Evolutionary conservation across 1,140 invertebrate genomes (phyloP).

Genomic region (Kradibia gibbosae): DNA sequence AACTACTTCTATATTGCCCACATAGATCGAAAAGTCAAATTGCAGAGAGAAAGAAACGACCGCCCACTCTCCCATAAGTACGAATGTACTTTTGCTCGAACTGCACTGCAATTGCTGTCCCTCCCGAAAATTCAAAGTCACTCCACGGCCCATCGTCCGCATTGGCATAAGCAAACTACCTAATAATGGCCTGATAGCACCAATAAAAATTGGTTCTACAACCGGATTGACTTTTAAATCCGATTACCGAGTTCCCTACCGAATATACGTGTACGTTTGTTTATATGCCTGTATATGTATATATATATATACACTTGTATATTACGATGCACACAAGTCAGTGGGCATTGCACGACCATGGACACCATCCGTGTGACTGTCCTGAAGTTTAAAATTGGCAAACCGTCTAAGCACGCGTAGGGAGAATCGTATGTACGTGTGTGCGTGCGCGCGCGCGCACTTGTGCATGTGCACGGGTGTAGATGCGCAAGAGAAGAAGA

Average conservation of each 20-base stretch:
- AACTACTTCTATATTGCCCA: conserved; percentile 15
- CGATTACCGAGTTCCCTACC: not conserved
- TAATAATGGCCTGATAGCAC: conserved; percentile 45
- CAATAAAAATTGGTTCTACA: conserved; percentile 31
- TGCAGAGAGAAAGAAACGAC: not conserved
- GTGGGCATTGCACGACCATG: not conserved
- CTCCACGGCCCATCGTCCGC: not conserved
- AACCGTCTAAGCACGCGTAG: too few relatives aligned
- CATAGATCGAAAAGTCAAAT: conserved; percentile 29
- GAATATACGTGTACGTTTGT: not conserved
- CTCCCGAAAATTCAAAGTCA: conserved; percentile 12
- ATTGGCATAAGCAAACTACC: not conserved
- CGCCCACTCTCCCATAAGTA: not conserved
- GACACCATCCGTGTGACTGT: not conserved
- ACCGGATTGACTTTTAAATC: conserved; percentile 41
- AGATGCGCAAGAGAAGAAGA: not conserved
- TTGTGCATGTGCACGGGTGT: not conserved
- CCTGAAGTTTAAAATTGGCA: too few relatives aligned
- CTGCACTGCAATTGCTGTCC: not conserved
- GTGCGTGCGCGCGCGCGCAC: not conserved
- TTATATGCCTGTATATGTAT: too few relatives aligned
- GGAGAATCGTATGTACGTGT: too few relatives aligned
- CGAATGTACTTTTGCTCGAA: not conserved
- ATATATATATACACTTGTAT: not conserved
- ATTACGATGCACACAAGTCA: not conserved